Evolutionary conservation across 2,888 invertebrate species (phyloP).

Genomic region (Himalopsyche tibetana): DNA sequence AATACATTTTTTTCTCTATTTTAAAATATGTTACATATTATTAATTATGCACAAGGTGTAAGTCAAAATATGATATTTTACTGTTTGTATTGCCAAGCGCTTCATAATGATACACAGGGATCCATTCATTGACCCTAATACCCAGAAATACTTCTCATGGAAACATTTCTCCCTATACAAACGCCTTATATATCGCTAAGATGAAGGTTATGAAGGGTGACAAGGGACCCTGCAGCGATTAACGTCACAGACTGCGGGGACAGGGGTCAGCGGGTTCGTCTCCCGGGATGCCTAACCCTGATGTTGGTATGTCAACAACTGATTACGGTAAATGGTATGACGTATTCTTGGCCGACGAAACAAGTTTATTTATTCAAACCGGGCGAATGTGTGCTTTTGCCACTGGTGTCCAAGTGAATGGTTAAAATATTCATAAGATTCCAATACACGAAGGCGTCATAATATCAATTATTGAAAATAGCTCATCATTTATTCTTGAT

Average conservation of each 20-base stretch:
- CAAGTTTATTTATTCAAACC: conserved; percentile 55
- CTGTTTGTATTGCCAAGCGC: not conserved
- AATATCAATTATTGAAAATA: too few relatives aligned
- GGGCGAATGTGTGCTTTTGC: not conserved
- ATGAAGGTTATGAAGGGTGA: conserved; percentile 20
- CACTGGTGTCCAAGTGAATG: not conserved
- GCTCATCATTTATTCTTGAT: too few relatives aligned
- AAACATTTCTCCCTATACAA: not conserved
- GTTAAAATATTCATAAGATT: too few relatives aligned
- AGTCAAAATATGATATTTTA: not conserved
- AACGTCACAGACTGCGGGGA: conserved; percentile 28
- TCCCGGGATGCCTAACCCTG: conserved; percentile 46
- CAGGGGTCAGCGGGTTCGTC: conserved; percentile 41
- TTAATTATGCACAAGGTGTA: too few relatives aligned
- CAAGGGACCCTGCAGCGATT: conserved; percentile 49
- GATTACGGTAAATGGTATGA: conserved; percentile 59
- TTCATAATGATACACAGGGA: not conserved
- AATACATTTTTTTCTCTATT: too few relatives aligned
- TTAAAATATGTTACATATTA: too few relatives aligned
- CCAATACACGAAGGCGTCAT: too few relatives aligned
- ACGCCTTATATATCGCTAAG: conserved; percentile 17
- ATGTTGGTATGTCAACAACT: conserved; percentile 57
- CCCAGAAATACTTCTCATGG: not conserved
- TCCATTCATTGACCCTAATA: conserved; percentile 19
- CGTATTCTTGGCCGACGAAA: conserved; percentile 50